These are phyloP conservation scores for Lytechinus variegatus DNA, from an alignment of 35 echinoderm and acorn worm species.

Conservation along the genomic window DNA sequence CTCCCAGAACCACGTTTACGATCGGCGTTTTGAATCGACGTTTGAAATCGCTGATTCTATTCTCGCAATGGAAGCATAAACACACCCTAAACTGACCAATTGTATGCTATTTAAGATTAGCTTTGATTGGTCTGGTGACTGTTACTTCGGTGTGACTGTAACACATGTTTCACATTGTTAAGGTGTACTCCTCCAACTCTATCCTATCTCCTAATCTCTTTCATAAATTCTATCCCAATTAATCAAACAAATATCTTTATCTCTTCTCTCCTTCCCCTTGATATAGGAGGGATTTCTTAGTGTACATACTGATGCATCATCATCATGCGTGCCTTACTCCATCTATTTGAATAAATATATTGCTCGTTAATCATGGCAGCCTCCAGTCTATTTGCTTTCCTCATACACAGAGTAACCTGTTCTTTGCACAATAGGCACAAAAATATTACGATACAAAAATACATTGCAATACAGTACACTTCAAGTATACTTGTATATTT, in stretches of 20 bases:
- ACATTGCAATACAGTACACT: too few relatives aligned
- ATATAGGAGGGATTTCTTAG: background rate
- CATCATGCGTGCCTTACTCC: conserved; percentile 10
- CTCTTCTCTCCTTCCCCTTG: background rate
- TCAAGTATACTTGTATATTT: too few relatives aligned
- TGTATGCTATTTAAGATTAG: too few relatives aligned
- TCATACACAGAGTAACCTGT: conserved; percentile 35
- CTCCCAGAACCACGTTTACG: too few relatives aligned
- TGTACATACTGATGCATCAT: conserved; percentile 36
- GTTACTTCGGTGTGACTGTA: too few relatives aligned
- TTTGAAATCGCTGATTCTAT: too few relatives aligned
- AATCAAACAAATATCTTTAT: conserved; percentile 32
- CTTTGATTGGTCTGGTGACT: too few relatives aligned
- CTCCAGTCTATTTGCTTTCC: conserved; percentile 11
- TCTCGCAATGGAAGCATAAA: too few relatives aligned
- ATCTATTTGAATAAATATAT: conserved; percentile 19
- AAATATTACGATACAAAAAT: background rate
- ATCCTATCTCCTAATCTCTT: conserved; percentile 30
- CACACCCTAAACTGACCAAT: too few relatives aligned
- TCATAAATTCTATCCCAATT: conserved; percentile 26
- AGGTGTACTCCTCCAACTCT: background rate
- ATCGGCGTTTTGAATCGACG: too few relatives aligned
- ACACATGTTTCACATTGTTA: background rate
- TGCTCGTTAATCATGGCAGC: conserved; percentile 12
- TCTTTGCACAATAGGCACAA: background rate